Evolutionary conservation across 2,797 vertebrate species (phyloP), one percentile per base, ranked within the genome.

Genomic region (Alosa sapidissima): DNA sequence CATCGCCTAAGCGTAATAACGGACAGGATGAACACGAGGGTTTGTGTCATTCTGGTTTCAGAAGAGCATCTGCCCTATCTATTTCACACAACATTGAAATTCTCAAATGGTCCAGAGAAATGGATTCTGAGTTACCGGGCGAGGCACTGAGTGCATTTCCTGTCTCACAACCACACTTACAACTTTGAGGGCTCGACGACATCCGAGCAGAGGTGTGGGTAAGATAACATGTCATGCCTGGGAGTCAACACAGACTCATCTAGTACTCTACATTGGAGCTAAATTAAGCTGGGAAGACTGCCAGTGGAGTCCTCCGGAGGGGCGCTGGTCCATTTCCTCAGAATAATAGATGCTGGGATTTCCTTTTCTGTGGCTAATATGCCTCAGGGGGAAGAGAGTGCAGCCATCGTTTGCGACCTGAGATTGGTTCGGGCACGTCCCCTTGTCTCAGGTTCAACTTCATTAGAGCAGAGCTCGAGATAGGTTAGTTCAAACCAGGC

Each of bases 321-420:
- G 72, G 41, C 4, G 5, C 41, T 47, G 72, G 72, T 78, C 72
- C 72, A 78, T 78, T 78, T 78, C 72, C 72, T 78, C 41, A n/a
- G 72, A 78, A 78, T 78, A 78, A 78, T 45, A 47, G 72, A 78
- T 78, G 72, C 72, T 78, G 65, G 28, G 65, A 72, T 78, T 47
- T 78, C 14, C 41, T 78, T 14, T 16, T 21, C 13, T 6, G 19
- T 47, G 41, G 72, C 72, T 78, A 78, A 78, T 78, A 21, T 45
- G 72, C 72, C 72, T 36, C 36, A 21, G 72, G 72, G 19, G 45
- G 36, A 41, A 45, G 72, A 47, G 54, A 78, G 72, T 45, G 72
- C 72, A 78, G 14, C 72, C 72, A 47, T 78, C 72, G 16, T 78
- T 47, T 47, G 8, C 36, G 72, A 78, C 72, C 72, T 21, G 36